Percentiles rank a stretch among this genome's conserved stretches.
phyloP scores from a whole-genome alignment of 2,113 vertebrate genomes.

The Gobiocypris rarus region DNA sequence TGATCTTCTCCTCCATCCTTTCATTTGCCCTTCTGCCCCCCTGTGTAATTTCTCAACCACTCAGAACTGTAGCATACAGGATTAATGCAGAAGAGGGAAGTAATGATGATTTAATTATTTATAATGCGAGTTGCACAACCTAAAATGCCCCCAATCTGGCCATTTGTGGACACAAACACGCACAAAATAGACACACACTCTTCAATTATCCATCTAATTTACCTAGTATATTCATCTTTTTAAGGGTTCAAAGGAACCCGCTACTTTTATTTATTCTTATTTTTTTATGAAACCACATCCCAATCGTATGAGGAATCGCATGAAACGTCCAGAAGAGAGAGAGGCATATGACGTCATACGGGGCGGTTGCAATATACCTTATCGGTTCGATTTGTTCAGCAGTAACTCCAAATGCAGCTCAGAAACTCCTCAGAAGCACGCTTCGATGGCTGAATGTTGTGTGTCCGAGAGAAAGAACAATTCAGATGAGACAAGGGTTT shows the following conservation, averaged over 20 bases:
- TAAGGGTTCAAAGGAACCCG: conserved; percentile 41
- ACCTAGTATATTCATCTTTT: conserved; percentile 9
- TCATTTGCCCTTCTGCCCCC: conserved; percentile 35
- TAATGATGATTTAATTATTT: conserved; percentile 50
- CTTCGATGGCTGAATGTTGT: background rate
- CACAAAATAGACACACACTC: background rate
- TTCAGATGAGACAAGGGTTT: conserved; percentile 27
- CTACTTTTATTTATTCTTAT: background rate
- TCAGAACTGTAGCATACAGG: conserved; percentile 31
- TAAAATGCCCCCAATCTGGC: conserved; percentile 27
- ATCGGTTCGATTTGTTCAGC: conserved; percentile 5
- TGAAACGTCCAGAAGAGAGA: background rate
- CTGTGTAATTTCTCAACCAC: conserved; percentile 30
- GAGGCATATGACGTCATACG: background rate
- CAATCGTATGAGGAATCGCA: background rate
- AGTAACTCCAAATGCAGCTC: background rate
- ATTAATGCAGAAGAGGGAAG: conserved; percentile 42
- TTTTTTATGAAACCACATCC: background rate
- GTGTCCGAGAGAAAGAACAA: background rate
- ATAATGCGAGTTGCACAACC: conserved; percentile 37
- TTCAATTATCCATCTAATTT: background rate
- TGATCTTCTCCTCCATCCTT: conserved; percentile 12
- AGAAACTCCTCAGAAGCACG: background rate
- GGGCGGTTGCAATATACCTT: background rate
- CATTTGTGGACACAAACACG: background rate